Percentiles rank a stretch among this genome's conserved stretches.
phyloP scores from a whole-genome alignment of 2,113 vertebrate species.

The Heterotilapia buettikoferi region DNA sequence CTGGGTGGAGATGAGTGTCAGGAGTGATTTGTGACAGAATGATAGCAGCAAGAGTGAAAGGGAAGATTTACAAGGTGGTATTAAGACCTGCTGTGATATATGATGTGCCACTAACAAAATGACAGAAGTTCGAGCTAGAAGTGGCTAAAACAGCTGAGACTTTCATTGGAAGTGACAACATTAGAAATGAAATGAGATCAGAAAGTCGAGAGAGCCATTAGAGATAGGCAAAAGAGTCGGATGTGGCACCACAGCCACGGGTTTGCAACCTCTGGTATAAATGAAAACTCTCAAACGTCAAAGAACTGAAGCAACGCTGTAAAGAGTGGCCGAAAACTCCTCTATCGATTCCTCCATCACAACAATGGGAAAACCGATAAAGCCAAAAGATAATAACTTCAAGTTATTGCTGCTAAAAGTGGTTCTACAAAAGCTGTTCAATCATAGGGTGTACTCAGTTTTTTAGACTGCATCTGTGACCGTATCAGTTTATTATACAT shows the following conservation, averaged over 20 bases:
- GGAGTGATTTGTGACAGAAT: background rate
- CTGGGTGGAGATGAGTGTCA: background rate
- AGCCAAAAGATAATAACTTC: background rate
- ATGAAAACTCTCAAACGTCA: background rate
- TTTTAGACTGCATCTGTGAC: background rate
- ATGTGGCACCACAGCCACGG: rapidly evolving
- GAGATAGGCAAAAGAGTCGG: background rate
- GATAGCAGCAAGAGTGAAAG: background rate
- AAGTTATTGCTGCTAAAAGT: background rate
- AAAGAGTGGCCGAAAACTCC: background rate
- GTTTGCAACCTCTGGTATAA: background rate
- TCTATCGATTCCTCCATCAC: background rate
- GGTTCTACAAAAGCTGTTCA: background rate
- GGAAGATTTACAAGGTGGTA: background rate
- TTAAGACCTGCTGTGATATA: background rate
- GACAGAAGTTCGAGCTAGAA: background rate
- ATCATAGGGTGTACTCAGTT: background rate
- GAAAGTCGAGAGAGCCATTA: background rate
- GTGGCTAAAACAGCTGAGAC: background rate
- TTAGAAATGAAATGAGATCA: background rate
- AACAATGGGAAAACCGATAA: background rate
- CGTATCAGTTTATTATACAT: background rate
- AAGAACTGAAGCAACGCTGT: background rate
- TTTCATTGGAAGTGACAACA: background rate
- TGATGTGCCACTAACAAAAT: background rate